Conservation (phyloP, 2,113 vertebrate genomes). For the Myrmophylax atrothorax region DNA sequence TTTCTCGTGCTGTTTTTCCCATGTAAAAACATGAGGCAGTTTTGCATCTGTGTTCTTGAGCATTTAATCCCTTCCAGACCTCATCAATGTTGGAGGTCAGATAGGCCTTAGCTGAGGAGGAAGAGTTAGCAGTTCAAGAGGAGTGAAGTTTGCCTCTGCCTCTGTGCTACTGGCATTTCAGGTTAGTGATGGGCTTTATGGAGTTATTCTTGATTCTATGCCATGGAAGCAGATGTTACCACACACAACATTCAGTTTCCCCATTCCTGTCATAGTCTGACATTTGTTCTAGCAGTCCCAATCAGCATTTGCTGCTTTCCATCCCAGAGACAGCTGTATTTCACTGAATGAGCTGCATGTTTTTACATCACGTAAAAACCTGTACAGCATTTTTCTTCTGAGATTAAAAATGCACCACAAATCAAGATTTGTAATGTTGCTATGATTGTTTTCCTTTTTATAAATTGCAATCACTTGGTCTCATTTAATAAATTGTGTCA, state of each 20-base stretch:
- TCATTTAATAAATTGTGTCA: not conserved
- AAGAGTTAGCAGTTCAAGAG: not conserved
- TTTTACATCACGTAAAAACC: not conserved
- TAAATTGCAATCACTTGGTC: not conserved
- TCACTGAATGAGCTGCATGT: not conserved
- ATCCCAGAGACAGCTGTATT: not conserved
- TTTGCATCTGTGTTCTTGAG: not conserved
- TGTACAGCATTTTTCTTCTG: not conserved
- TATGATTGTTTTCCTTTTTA: not conserved
- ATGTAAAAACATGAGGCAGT: not conserved
- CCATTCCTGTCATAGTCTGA: not conserved
- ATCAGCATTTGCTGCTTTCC: not conserved
- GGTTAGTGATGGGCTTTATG: not conserved
- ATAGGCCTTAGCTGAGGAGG: not conserved
- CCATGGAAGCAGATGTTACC: not conserved
- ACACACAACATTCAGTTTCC: not conserved
- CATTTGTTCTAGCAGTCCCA: not conserved
- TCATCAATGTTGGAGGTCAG: not conserved
- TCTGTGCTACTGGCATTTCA: not conserved
- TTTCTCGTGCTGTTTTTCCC: not conserved
- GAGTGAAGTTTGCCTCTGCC: not conserved
- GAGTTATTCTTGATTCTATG: not conserved
- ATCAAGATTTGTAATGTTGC: not conserved
- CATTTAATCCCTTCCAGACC: not conserved
- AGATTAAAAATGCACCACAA: not conserved